Percentiles rank a stretch among this genome's conserved stretches.
Evolutionary conservation across 1,140 invertebrate genomes (phyloP).

Genomic region (Cheumatopsyche charites): DNA sequence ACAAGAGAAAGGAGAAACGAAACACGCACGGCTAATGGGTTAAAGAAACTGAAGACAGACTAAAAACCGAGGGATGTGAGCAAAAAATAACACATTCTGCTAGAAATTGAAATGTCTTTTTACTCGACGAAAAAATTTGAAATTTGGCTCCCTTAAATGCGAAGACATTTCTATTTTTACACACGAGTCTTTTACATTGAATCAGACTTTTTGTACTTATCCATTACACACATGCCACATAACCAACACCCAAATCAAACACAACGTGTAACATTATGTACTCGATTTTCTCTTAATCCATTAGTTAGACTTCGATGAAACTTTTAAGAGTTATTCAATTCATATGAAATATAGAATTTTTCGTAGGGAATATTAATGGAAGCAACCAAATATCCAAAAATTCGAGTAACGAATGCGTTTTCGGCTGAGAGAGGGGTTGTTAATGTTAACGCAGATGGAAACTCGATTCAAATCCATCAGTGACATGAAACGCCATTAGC

Average conservation of each 20-base stretch:
- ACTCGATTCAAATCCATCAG: conserved; percentile 11
- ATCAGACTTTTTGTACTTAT: too few relatives aligned
- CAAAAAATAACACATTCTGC: conserved; percentile 26
- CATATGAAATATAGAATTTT: not conserved
- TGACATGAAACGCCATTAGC: conserved; percentile 15
- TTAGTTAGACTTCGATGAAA: too few relatives aligned
- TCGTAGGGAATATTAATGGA: conserved; percentile 16
- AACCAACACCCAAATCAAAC: too few relatives aligned
- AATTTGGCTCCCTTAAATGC: not conserved
- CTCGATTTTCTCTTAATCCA: too few relatives aligned
- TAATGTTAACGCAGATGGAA: not conserved
- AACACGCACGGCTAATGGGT: conserved; percentile 18
- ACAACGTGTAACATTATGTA: too few relatives aligned
- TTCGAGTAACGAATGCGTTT: conserved; percentile 2
- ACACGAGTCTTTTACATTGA: too few relatives aligned
- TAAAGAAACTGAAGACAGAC: conserved; percentile 13
- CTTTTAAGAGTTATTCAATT: conserved; percentile 15
- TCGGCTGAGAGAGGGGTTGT: not conserved
- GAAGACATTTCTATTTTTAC: conserved; percentile 13
- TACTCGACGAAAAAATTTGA: conserved; percentile 4
- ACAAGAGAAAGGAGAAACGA: not conserved
- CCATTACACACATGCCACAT: too few relatives aligned
- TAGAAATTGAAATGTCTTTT: conserved; percentile 8
- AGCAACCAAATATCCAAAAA: not conserved
- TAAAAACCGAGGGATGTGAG: not conserved